Evolutionary conservation across 2,797 vertebrate genomes (phyloP).

Genomic region (Coregonus ussuriensis): DNA sequence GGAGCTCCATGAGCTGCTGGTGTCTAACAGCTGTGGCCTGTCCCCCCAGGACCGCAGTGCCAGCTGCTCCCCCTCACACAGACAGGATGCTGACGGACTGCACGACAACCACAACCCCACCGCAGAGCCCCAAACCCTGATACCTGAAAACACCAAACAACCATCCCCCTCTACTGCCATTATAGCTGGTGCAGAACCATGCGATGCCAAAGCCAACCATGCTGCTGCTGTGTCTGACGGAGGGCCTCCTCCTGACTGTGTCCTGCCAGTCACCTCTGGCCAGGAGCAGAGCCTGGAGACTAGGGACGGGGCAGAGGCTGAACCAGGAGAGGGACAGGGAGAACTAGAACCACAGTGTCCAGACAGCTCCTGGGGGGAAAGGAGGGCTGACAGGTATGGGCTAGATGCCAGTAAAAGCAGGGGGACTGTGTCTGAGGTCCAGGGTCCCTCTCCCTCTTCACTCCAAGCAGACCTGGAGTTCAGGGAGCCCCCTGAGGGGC

Average conservation of each 20-base stretch:
- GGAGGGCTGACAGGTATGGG: constrained; percentile 32
- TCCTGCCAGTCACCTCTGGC: constrained; percentile 42
- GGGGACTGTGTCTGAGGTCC: constrained; percentile 42
- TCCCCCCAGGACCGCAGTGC: constrained; percentile 61
- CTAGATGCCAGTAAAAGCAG: constrained; percentile 23
- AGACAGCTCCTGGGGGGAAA: constrained; percentile 34
- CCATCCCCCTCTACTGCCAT: constrained; percentile 58
- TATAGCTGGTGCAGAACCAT: constrained; percentile 56
- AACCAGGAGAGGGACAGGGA: constrained; percentile 27
- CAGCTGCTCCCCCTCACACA: constrained; percentile 57
- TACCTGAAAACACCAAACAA: constrained; percentile 36
- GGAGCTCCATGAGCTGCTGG: constrained; percentile 90
- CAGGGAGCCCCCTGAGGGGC: constrained; percentile 66
- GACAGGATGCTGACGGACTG: constrained; percentile 55
- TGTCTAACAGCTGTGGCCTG: constrained; percentile 74
- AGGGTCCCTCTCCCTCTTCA: constrained; percentile 34
- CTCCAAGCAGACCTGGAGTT: constrained; percentile 51
- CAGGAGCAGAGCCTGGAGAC: constrained; percentile 44
- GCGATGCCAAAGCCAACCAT: constrained; percentile 58
- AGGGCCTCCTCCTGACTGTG: constrained; percentile 47
- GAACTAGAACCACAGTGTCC: constrained; percentile 15
- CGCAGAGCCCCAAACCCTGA: constrained; percentile 24
- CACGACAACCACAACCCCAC: constrained; percentile 23
- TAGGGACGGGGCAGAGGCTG: constrained; percentile 28
- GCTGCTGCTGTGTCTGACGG: constrained; percentile 51